Evolutionary conservation across 1,140 invertebrate species (phyloP), one percentile per base, ranked within the genome.

Genomic region (Cheumatopsyche charites): DNA sequence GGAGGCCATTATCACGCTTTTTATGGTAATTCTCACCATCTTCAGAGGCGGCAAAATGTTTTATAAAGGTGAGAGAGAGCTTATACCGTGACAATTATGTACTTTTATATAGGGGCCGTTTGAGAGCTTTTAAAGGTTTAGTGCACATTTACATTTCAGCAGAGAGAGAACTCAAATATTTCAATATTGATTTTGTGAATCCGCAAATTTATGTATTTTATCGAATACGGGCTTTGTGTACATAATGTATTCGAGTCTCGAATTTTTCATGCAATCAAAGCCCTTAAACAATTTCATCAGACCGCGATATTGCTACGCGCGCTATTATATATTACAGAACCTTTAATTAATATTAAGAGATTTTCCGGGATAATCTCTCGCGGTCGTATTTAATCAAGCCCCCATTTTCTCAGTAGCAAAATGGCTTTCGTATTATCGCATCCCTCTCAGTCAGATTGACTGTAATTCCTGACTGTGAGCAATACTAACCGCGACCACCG

Each of bases 1-100:
- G 21, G 9, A 23, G 47, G 69, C 73, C 73, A 71, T 74, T 68
- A 74, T 67, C 63, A 26, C 65, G 66, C 61, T 71, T 69, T 74
- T 74, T 71, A 74, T 71, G 73, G 61, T 68, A 26, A 62, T 74
- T 26, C 55, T 42, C 68, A n/a, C 63, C 62, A 62, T 62, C 69
- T 62, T 29, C 58, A 13, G 43, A 25, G 67, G 72, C 43, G 55
- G 65, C 67, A 70, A 70, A 73, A 69, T 70, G 72, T 52, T 70
- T 73, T 67, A 67, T 68, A 71, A 74, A 74, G 69, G 73, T 74
- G 45, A 65, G 45, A 65, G 73, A 70, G 73, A 74, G 73, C 73
- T 74, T 70, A 74, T 74, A 74, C 62, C 68, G 62, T 49, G 73
- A 74, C 73, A 74, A 74, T 74, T 74, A 74, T 74, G 73, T 71